Evolutionary conservation across 2,113 vertebrate genomes (phyloP), one percentile per base, ranked within the genome.

Genomic region (Calyptommatus sinebrachiatus): DNA sequence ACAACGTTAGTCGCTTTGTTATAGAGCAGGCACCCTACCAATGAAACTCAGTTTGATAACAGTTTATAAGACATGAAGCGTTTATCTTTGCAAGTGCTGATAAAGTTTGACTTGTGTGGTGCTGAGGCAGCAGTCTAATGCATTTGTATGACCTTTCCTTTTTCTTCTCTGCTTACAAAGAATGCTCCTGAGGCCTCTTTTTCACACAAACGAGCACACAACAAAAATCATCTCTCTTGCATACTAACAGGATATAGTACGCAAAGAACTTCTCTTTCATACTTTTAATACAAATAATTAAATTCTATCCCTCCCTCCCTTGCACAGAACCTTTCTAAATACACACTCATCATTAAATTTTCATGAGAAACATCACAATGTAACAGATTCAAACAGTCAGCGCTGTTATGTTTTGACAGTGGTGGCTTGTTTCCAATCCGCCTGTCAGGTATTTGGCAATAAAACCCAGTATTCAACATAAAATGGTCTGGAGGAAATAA

Each of bases 361-460:
- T 94, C 86, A 94, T 94, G 87, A 96, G 93, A 91, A 92, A 89
- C 80, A 94, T 90, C 83, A 93, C 88, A 91, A 88, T 91, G 83
- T 84, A 94, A 89, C 79, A 91, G 92, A 93, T 89, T 94, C 84
- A 87, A 92, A 93, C 86, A 92, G 76, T 80, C 76, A 73, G 78
- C 90, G 87, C 81, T 87, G 80, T 87, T 89, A 83, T 46, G 88
- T 31, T 74, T 90, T 95, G 93, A 94, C 91, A 94, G 91, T 77
- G 88, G 88, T 91, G 93, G 92, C 91, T 92, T 88, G 75, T 92
- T 92, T 94, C 95, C 96, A 96, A 95, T 89, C 91, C 90, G 90
- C 90, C 91, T 96, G 94, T 96, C 95, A 96, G 95, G 94, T 96
- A 95, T 96, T 94, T 96, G 94, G 95, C 95, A 96, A 96, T 88